These are phyloP conservation scores for Chondrilla cf. caribensis DNA, from an alignment of 37 sponge, comb jelly and placozoan genomes.

Conservation along the genomic window DNA sequence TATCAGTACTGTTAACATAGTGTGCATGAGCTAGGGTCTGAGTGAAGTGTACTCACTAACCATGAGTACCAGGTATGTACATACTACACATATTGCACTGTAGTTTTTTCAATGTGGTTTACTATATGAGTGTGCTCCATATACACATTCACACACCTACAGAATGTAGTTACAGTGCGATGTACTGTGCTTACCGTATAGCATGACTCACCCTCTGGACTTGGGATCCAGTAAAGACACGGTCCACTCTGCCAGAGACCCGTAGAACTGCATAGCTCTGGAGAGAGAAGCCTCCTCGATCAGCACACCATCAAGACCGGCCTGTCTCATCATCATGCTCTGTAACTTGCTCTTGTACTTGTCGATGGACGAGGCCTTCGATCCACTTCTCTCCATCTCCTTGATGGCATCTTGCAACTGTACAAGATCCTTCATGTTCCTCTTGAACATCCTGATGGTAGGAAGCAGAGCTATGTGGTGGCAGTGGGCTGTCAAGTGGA, in stretches of 20 bases:
- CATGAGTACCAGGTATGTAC: too few relatives aligned
- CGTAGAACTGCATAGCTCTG: conserved; percentile 41
- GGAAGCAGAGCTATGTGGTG: conserved; percentile 74
- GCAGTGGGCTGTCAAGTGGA: conserved; percentile 77
- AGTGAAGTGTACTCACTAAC: too few relatives aligned
- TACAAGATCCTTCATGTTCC: conserved; percentile 46
- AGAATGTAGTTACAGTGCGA: too few relatives aligned
- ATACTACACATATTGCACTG: too few relatives aligned
- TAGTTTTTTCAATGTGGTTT: too few relatives aligned
- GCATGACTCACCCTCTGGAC: too few relatives aligned
- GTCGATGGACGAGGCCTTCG: neutral
- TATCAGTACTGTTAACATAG: too few relatives aligned
- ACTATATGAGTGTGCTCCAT: too few relatives aligned
- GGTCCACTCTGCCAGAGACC: conserved; percentile 42
- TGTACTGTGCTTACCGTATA: too few relatives aligned
- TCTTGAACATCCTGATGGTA: conserved; percentile 35
- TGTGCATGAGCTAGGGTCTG: too few relatives aligned
- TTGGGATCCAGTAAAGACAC: too few relatives aligned
- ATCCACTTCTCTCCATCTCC: neutral
- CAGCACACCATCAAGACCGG: conserved; percentile 23
- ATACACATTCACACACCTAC: too few relatives aligned
- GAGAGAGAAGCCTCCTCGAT: conserved; percentile 43
- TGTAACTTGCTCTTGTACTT: neutral
- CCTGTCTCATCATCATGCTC: conserved; percentile 6
- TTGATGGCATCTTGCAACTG: conserved; percentile 19